Evolutionary conservation across 2,888 invertebrate species (phyloP), one percentile per base, ranked within the genome.

Genomic region (Oegoconia quadripuncta): DNA sequence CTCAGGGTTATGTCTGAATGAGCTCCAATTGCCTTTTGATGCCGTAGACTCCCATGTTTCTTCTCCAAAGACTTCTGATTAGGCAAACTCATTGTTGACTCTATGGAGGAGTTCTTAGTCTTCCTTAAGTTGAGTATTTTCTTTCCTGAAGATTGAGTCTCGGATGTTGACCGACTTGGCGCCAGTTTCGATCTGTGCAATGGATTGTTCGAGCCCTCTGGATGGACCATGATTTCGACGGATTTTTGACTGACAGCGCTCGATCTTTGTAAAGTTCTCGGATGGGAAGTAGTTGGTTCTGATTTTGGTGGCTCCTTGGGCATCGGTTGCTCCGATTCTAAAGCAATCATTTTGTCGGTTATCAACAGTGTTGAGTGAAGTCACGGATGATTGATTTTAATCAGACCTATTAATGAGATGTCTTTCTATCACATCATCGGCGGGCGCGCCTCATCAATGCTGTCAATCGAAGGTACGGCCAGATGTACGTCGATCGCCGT

Each of bases 201-300:
- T 2, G 88, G 88, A 47, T 87, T 82, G 46, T 77, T 78, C 0
- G 86, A 77, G 11, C 74, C 69, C 48, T 82, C 87, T 17, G 88
- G 82, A 27, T 88, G 79, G 41, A 90, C 88, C 63, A 86, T 74
- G 30, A 90, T 79, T 52, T 91, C 91, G 33, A 91, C 88, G 28
- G 90, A 90, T 45, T 90, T 88, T 56, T 91, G 91, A 49, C 90
- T 90, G 32, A 91, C 84, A 16, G 90, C 91, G 50, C 90, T 90
- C 75, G 87, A 73, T 64, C 89, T 42, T 76, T 91, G 90, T 80
- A 78, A 74, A 74, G 77, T 91, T 82, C 64, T 76, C 55, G 57
- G 92, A n/a, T 14, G 40, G 14, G 32, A 90, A 51, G 77, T 62
- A 0, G 76, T 62, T 4, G 81, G 67, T 45, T 81, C 83, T 34